phyloP scores from a whole-genome alignment of 2,113 vertebrate species.

The Thamnophis sirtalis region DNA sequence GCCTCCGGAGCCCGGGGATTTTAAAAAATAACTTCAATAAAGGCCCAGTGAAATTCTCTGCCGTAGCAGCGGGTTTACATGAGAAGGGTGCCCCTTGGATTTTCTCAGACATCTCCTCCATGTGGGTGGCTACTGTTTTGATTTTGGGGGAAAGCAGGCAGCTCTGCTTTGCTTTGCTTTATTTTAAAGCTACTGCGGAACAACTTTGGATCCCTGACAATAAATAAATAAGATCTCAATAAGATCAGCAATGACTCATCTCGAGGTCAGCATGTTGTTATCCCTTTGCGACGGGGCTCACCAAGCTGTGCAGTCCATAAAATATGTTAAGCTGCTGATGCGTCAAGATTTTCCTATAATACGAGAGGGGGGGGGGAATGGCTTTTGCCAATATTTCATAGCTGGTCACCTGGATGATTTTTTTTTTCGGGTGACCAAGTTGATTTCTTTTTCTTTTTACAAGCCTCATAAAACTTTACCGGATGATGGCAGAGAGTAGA shows the following conservation, averaged over 20 bases:
- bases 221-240: neutral
- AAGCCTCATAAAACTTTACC: neutral
- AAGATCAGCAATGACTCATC: neutral
- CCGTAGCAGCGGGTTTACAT: no score
- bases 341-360: neutral
- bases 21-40: neutral
- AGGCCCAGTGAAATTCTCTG: neutral
- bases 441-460: neutral
- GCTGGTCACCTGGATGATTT: no score
- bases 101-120: neutral
- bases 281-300: neutral
- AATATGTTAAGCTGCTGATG: neutral
- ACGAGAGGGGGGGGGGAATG: fast-evolving
- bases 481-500: neutral
- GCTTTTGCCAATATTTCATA: neutral
- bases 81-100: neutral
- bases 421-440: neutral
- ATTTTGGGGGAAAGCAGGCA: neutral
- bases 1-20: no score
- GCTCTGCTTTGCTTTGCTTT: neutral
- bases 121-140: neutral
- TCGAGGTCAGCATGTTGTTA: neutral
- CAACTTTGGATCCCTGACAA: neutral
- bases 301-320: neutral
- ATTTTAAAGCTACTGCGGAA: neutral